A percentile compares a stretch with the other conserved stretches of the same genome.
Conservation (phyloP, 2,888 invertebrate genomes). For the Drosophila peninsularis region DNA sequence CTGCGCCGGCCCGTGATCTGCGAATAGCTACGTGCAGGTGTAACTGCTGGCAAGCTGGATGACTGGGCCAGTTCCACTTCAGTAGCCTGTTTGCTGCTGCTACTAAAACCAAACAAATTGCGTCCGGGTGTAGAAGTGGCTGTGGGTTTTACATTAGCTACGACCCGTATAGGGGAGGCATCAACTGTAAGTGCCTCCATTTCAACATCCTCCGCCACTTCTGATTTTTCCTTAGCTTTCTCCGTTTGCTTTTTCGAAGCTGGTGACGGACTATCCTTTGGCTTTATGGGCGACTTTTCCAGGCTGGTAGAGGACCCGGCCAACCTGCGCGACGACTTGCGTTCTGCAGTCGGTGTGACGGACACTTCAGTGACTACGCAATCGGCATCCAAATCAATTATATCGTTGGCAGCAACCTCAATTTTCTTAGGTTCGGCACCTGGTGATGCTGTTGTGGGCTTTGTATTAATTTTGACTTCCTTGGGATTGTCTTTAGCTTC, state of each 20-base stretch:
- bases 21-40: conserved; percentile 65
- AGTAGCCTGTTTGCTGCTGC: conserved; percentile 60
- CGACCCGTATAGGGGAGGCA: conserved; percentile 67
- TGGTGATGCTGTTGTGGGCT: conserved; percentile 31
- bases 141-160: conserved; percentile 46
- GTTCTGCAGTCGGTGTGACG: conserved; percentile 58
- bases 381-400: conserved; percentile 9
- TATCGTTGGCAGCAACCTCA: conserved; percentile 11
- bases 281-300: conserved; percentile 52
- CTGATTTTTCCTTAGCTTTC: conserved; percentile 1
- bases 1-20: conserved; percentile 83
- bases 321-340: conserved; percentile 58
- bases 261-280: conserved; percentile 14
- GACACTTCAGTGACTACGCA: conserved; percentile 1
- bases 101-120: conserved; percentile 60
- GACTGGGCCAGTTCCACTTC: conserved; percentile 64
- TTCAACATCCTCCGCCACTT: conserved; percentile 71
- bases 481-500: conserved; percentile 23
- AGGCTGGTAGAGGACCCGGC: conserved; percentile 24
- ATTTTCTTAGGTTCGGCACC: conserved; percentile 29
- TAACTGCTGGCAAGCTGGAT: conserved; percentile 60
- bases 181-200: conserved; percentile 77
- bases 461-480: conserved; percentile 29
- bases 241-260: conserved; percentile 16
- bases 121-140: conserved; percentile 83